Base-by-base conservation (phyloP, 2,113 vertebrate species). In the Eulemur rufifrons region DNA sequence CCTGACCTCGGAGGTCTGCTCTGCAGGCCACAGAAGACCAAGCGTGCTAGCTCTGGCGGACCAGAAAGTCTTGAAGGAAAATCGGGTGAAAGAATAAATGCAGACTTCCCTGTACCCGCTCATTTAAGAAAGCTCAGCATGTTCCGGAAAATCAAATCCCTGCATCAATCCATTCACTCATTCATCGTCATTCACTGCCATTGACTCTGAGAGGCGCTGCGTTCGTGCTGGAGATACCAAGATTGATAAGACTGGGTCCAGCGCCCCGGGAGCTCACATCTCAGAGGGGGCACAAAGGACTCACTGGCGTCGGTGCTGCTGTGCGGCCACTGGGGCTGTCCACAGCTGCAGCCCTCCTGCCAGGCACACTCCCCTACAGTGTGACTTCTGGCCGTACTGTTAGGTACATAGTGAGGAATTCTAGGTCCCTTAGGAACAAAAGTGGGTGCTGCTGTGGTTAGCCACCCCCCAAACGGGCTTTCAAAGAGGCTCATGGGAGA, bases 81-180 rank as follows among this genome's bases (percentile, higher is more conserved):
- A 54, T 12, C n/a, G 18, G n/a, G 11, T 78, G 52, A 91, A 77
- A 69, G 61, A 61, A 83, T 37, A n/a, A 15, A 61, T 25, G 61
- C 77, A n/a, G 21, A 78, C 5, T 6, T 54, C 9, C 61, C 54
- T 1, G 29, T 20, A 88, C 1, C 34, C 12, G 12, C 21, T 34
- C 27, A 42, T 42, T 64, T 63, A 71, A 56, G 47, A 47, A 74
- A 78, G 50, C 14, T 14, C 56, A 32, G 23, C 73, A 37, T 10
- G 21, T 91, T 84, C 47, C 18, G 64, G 64, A 64, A 95, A 95
- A 86, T 17, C 25, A 77, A 82, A 71, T 78, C 13, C 39, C 42
- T n/a, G 34, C 6, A 42, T 47, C 27, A 29, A 50, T 61, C 25
- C 39, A 21, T 66, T 64, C 32, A 37, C 45, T 64, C 21, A 39